Evolutionary conservation across 2,113 vertebrate genomes (phyloP), one percentile per base, ranked within the genome.

Genomic region (Gallinago undulata): DNA sequence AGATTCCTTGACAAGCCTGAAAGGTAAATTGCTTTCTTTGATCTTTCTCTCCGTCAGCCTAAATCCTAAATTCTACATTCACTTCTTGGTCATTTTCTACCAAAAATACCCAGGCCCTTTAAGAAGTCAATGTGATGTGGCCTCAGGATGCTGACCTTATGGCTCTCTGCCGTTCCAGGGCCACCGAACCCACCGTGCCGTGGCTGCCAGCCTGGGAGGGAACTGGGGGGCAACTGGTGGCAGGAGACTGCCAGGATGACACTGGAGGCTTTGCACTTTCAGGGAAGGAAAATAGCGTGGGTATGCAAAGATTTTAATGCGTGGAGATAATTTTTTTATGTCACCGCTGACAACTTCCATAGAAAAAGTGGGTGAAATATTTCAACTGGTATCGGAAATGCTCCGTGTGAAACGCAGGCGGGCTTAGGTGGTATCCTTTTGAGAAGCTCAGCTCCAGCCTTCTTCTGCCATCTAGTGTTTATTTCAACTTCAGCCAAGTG

Each of bases 401-500:
- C 39, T 15, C 5, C 12, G 6, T 5, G 3, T 5, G 9, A 81
- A 75, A 31, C 1, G 25, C 41, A 7, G 48, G 22, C 0, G 2
- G 10, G 17, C 7, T 33, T 1, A 2, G 43, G 18, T 11, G 14
- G 59, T 1, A 33, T 10, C 6, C 45, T 23, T 41, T 62, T 3
- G 53, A 31, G 48, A 5, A 6, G 35, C 10, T 53, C 31, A 82
- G 87, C 35, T 35, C 70, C 80, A 85, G 92, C 88, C 88, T 94
- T 96, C 64, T 66, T 87, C 97, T 97, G 98, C 98, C 98, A 98
- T 95, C 98, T 97, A 94, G 98, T 90, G 98, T 89, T 78, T 30
- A 67, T 55, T 84, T 89, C 67, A 53, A 4, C 89, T 39, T 48
- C 59, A 76, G 27, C 17, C 7, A 27, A 60, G 53, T 2, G 22